Conservation (phyloP, 2,797 vertebrate genomes). For the Labroides dimidiatus region DNA sequence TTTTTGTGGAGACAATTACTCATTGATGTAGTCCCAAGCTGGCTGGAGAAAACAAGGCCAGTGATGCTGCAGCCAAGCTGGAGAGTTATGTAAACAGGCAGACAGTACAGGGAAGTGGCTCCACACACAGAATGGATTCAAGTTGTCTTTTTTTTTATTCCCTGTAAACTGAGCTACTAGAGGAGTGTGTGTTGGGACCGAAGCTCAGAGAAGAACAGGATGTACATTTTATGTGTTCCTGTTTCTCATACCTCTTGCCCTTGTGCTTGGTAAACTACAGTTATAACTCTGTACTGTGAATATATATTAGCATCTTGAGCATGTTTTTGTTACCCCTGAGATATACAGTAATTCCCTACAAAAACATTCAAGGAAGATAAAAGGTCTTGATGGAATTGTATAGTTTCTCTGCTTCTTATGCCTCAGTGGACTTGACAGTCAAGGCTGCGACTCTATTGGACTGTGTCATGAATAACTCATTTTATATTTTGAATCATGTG, state of each 20-base stretch:
- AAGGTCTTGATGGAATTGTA: background rate
- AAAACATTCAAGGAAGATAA: background rate
- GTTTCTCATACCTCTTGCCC: conserved; percentile 6
- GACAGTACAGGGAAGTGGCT: conserved; percentile 16
- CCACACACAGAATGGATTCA: conserved; percentile 25
- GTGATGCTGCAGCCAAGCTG: conserved; percentile 53
- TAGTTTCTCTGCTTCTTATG: background rate
- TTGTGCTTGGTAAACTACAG: conserved; percentile 1
- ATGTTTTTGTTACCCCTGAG: conserved; percentile 4
- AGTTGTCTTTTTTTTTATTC: conserved; percentile 35
- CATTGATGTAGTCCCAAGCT: conserved; percentile 63
- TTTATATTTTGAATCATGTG: no score
- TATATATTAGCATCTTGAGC: no score
- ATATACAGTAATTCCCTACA: background rate
- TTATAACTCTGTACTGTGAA: conserved; percentile 13
- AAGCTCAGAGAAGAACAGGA: conserved; percentile 23
- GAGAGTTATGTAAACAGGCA: conserved; percentile 59
- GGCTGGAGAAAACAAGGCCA: conserved; percentile 59
- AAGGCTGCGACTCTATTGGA: conserved; percentile 54
- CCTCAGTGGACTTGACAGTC: conserved; percentile 50
- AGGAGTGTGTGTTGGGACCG: conserved; percentile 31
- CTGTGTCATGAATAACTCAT: conserved; percentile 52
- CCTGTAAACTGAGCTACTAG: conserved; percentile 30
- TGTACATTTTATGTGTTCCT: background rate
- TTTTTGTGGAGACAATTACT: conserved; percentile 62